These are phyloP conservation scores for Malacoctenus gilli DNA, from an alignment of 2,797 vertebrate species.

Conservation along the genomic window DNA sequence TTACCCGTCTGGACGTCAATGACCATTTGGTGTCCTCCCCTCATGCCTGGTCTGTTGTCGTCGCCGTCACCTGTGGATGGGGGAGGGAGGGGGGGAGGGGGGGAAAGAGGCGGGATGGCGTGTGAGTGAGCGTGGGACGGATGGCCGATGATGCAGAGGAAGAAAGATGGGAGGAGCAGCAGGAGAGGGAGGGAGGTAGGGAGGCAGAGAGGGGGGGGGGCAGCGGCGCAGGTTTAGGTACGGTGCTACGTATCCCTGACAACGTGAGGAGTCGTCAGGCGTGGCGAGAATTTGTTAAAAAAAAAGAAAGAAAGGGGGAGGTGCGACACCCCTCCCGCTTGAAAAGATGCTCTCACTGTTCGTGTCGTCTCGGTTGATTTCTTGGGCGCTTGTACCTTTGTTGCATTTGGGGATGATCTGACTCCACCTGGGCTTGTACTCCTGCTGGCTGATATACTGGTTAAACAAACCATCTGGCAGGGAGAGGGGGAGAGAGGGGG, in stretches of 20 bases:
- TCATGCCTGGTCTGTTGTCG: slow-evolving; percentile 97
- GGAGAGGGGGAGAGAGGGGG: slow-evolving; percentile 14
- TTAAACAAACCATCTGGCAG: slow-evolving; percentile 95
- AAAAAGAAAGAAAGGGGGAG: slow-evolving; percentile 13
- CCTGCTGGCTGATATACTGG: slow-evolving; percentile 99
- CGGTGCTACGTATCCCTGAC: slow-evolving; percentile 1
- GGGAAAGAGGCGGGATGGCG: slow-evolving; percentile 17
- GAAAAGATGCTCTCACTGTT: slow-evolving; percentile 71
- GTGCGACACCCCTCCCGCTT: slow-evolving; percentile 21
- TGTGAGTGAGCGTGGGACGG: slow-evolving; percentile 19
- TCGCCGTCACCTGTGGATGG: slow-evolving; percentile 88
- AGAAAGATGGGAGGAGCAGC: no score
- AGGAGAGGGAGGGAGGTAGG: neutral
- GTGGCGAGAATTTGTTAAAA: slow-evolving; percentile 24
- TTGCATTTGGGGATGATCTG: slow-evolving; percentile 98
- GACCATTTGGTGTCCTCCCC: slow-evolving; percentile 99
- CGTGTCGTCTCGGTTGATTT: slow-evolving; percentile 68
- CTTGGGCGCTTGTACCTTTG: slow-evolving; percentile 88
- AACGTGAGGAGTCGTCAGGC: no score
- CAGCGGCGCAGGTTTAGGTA: slow-evolving; percentile 35
- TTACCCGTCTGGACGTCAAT: slow-evolving; percentile 98
- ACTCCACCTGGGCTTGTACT: slow-evolving; percentile 98
- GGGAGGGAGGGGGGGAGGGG: slow-evolving; percentile 14
- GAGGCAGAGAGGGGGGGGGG: slow-evolving; percentile 1
- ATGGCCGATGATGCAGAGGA: neutral